Evolutionary conservation across 2,888 invertebrate genomes (phyloP).

Genomic region (Netelia inedita): DNA sequence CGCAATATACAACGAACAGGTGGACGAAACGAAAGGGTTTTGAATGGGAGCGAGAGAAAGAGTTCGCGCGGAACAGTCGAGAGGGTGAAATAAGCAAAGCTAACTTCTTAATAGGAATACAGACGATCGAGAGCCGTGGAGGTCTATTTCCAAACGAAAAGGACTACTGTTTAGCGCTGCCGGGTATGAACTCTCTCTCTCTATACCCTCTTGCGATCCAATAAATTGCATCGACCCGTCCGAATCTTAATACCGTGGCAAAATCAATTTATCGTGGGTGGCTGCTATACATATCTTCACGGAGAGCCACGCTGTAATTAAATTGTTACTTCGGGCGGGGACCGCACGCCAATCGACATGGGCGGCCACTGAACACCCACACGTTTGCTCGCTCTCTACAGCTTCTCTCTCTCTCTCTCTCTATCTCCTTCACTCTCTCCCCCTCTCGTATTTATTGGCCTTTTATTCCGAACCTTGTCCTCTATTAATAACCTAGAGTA

Average conservation of each 20-base stretch:
- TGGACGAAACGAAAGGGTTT: slow-evolving; percentile 34
- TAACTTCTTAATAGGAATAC: slow-evolving; percentile 73
- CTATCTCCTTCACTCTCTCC: slow-evolving; percentile 15
- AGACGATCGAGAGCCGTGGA: slow-evolving; percentile 35
- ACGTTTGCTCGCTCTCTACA: slow-evolving; percentile 54
- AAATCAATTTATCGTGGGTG: slow-evolving; percentile 85
- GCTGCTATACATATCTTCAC: slow-evolving; percentile 83
- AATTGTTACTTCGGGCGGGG: slow-evolving; percentile 84
- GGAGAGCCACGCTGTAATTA: slow-evolving; percentile 82
- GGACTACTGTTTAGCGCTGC: slow-evolving; percentile 83
- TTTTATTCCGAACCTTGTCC: slow-evolving; percentile 79
- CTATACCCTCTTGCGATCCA: slow-evolving; percentile 49
- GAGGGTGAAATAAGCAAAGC: slow-evolving; percentile 63
- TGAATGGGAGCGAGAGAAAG: slow-evolving; percentile 17
- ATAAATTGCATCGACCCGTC: slow-evolving; percentile 72
- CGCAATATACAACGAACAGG: slow-evolving; percentile 47
- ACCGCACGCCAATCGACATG: slow-evolving; percentile 84
- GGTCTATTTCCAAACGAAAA: slow-evolving; percentile 62
- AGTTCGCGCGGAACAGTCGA: neutral
- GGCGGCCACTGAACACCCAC: slow-evolving; percentile 79
- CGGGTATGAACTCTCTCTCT: slow-evolving; percentile 74
- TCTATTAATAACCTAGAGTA: slow-evolving; percentile 80
- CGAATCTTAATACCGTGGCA: slow-evolving; percentile 84
- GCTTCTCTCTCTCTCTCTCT: neutral
- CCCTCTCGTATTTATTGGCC: slow-evolving; percentile 74